Base-by-base conservation (phyloP, 2,888 invertebrate genomes). In the Tetramorium bicarinatum region DNA sequence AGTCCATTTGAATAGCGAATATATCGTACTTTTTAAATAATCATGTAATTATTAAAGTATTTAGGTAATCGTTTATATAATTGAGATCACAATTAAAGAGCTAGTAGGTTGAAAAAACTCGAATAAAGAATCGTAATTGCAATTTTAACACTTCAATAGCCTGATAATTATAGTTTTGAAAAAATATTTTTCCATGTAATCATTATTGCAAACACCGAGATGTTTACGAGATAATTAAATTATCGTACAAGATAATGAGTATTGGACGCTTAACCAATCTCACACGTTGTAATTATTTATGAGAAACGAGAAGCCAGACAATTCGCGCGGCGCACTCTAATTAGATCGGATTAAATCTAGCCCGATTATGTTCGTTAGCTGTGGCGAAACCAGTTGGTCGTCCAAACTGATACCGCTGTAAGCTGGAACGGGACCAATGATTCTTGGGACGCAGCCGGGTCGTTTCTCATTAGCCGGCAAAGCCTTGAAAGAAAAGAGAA, bases 391-490 rank as follows among this genome's bases (percentile, higher is more conserved):
- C 76, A 41, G 54, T 38, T 41, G 52, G 54, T 2, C 1, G 15
- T 25, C 18, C 34, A 47, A 69, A 59, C 56, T 56, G 76, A 76
- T 64, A 76, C 41, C 18, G 76, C 52, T 75, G 44, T 59, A 61
- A 75, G 64, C 18, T 62, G 62, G 21, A 62, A 29, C 38, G 18
- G 13, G 34, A 79, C 59, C 56, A 69, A 79, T 56, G 69, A 15
- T 56, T 66, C 84, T 75, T 71, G 18, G 77, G 67, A 54, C 62
- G 81, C 79, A 62, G 67, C 29, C 44, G 49, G 64, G 52, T 82
- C 82, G 83, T 85, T 89, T 89, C 87, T 89, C 89, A 87, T 89
- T 89, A 89, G 81, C 74, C 82, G 54, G 66, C 62, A 69, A 74
- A 82, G 83, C 80, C 80, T 76, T 64, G 64, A 76, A 38, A 76